A percentile compares a stretch with the other conserved stretches of the same genome.
Evolutionary conservation across 2,797 vertebrate genomes (phyloP).

Genomic region (Myotis vivesi): DNA sequence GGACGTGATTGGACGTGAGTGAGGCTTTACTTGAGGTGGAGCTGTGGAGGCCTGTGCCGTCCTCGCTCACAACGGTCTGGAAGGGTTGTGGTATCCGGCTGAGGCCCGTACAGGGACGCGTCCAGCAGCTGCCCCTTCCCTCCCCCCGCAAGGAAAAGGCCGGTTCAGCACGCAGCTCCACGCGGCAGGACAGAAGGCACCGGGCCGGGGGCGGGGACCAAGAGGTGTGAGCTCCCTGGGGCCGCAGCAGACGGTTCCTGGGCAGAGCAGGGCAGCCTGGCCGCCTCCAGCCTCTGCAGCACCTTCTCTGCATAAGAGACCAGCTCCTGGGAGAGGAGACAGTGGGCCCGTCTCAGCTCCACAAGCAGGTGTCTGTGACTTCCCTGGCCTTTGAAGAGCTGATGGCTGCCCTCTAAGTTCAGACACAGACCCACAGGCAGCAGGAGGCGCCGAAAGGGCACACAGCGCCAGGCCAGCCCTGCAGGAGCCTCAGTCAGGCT

Average conservation of each 20-base stretch:
- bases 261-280: fast-evolving
- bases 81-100: fast-evolving
- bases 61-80: fast-evolving
- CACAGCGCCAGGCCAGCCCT: too few species aligned
- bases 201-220: fast-evolving
- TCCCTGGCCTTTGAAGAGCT: too few species aligned
- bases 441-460: too few species aligned
- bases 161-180: too few species aligned
- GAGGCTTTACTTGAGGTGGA: background rate
- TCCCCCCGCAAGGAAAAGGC: fast-evolving
- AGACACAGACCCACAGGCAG: background rate
- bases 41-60: too few species aligned
- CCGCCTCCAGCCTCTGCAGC: constrained; percentile 69
- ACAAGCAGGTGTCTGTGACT: background rate
- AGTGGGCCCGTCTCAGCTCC: too few species aligned
- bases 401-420: fast-evolving
- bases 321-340: constrained; percentile 78
- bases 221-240: fast-evolving
- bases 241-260: fast-evolving
- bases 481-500: too few species aligned
- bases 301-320: constrained; percentile 60
- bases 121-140: background rate
- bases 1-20: fast-evolving
- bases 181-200: fast-evolving
- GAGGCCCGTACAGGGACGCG: fast-evolving